A percentile compares a stretch with the other conserved stretches of the same genome.
These are phyloP conservation scores for Diadophis punctatus DNA, from an alignment of 2,113 vertebrate genomes.

Conservation along the genomic window DNA sequence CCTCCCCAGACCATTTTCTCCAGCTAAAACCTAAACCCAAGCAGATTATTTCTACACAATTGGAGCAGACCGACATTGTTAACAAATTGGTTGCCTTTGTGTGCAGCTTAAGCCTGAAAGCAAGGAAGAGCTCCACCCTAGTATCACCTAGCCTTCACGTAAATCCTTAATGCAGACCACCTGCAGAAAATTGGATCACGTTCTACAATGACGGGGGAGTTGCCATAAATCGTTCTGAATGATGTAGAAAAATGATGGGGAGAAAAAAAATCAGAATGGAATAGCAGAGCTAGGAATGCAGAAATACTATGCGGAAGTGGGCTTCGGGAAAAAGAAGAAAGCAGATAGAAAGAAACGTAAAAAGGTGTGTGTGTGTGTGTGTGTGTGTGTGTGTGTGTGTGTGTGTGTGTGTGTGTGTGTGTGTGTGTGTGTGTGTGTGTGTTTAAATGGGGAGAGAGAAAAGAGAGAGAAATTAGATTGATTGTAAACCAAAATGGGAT, in stretches of 20 bases:
- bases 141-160: background rate
- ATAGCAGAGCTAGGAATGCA: background rate
- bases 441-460: background rate
- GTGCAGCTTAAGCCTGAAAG: background rate
- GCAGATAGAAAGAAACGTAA: background rate
- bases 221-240: background rate
- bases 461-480: background rate
- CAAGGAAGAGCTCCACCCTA: background rate
- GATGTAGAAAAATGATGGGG: background rate
- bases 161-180: background rate
- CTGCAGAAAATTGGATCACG: background rate
- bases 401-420: background rate
- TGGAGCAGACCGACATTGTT: background rate
- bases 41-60: background rate
- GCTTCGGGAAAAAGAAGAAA: background rate
- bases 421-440: background rate
- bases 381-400: background rate
- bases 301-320: background rate
- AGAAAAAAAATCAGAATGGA: background rate
- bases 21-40: background rate
- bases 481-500: background rate
- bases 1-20: background rate
- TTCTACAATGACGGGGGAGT: background rate
- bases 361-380: background rate
- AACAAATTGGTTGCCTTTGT: background rate